These are phyloP conservation scores for Cerceris rybyensis DNA, from an alignment of 2,888 invertebrate species.

Conservation along the genomic window DNA sequence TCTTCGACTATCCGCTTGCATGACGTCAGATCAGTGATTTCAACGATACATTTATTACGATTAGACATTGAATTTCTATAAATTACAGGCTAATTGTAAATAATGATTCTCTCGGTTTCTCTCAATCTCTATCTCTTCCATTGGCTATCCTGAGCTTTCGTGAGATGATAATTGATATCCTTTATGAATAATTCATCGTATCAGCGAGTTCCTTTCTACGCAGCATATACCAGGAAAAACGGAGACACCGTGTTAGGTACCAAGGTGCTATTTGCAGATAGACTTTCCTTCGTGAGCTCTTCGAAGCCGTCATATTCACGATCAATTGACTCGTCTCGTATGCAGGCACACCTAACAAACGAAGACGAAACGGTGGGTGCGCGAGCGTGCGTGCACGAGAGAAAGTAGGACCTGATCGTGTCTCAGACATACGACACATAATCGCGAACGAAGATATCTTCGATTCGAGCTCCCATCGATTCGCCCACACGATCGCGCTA, in stretches of 20 bases:
- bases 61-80: slow-evolving; percentile 22
- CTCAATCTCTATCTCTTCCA: background rate
- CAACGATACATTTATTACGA: background rate
- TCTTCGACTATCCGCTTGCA: background rate
- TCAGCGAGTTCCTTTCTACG: slow-evolving; percentile 26
- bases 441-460: slow-evolving; percentile 54
- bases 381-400: slow-evolving; percentile 51
- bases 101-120: background rate
- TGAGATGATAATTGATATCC: slow-evolving; percentile 43
- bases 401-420: slow-evolving; percentile 62
- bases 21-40: slow-evolving; percentile 15
- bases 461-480: slow-evolving; percentile 57
- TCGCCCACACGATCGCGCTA: slow-evolving; percentile 59
- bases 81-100: slow-evolving; percentile 26
- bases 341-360: slow-evolving; percentile 60
- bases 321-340: slow-evolving; percentile 58
- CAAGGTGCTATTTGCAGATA: slow-evolving; percentile 34
- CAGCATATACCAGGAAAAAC: background rate
- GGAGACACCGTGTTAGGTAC: background rate
- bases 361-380: slow-evolving; percentile 14
- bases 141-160: slow-evolving; percentile 2
- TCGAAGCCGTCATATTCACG: slow-evolving; percentile 27
- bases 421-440: slow-evolving; percentile 44
- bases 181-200: slow-evolving; percentile 51
- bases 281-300: slow-evolving; percentile 39